Base-by-base conservation (phyloP, 2,888 invertebrate species). In the Seladonia tumulorum region DNA sequence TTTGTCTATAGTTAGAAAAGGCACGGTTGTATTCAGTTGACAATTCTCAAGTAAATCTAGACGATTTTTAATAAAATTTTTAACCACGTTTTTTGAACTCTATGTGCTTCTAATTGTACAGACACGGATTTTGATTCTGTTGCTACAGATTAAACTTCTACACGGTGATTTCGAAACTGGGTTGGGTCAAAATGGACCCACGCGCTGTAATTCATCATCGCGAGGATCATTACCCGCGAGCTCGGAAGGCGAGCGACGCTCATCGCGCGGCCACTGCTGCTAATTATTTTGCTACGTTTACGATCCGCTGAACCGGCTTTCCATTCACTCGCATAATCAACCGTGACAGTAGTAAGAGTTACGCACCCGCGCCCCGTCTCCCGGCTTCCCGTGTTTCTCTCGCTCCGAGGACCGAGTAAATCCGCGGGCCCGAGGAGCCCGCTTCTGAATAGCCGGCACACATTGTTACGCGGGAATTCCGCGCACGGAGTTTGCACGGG, bases 261-360 rank as follows among this genome's bases (percentile, higher is more conserved):
- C 35, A 79, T 22, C 25, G 8, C 12, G 22, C 71, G 47, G 29
- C 42, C 25, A 68, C 53, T 85, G 86, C 87, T 85, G 81, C 87
- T 84, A 89, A 90, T 90, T 89, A 90, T 89, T 87, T 89, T 83
- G 85, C 81, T 68, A 53, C 49, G 66, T 88, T 88, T 87, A 88
- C 75, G 87, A 85, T 80, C 74, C 35, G 76, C 79, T 75, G 81
- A 77, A 12, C 68, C 14, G 39, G 39, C n/a, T 70, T n/a, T 5
- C 68, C 68, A 70, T 70, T 79, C 85, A n/a, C 76, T 83, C 79
- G 78, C 81, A 82, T 87, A 88, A 90, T 90, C 84, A 75, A 79
- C 71, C 85, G 78, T 79, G 85, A 84, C 84, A 70, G 82, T 83
- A 80, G 81, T 85, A 85, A 87, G 22, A 70, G 68, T 70, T 42